Percentiles rank a stretch among this genome's conserved stretches.
phyloP scores from a whole-genome alignment of 2,888 invertebrate species.

The Cephus pygmeus region DNA sequence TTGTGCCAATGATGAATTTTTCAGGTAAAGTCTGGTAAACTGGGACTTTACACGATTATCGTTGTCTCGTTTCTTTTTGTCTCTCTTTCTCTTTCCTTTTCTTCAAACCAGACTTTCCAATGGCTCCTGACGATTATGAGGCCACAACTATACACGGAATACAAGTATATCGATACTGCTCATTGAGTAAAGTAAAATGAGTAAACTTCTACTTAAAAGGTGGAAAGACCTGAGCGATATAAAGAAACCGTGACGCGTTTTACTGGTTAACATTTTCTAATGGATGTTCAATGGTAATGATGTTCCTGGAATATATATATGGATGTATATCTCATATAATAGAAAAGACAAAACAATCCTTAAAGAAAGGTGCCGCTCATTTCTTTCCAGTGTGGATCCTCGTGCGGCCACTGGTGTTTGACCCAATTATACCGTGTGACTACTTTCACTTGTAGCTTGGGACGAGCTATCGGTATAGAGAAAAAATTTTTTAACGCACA shows the following conservation, averaged over 20 bases:
- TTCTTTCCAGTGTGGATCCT: background rate
- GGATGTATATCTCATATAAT: background rate
- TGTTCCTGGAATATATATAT: background rate
- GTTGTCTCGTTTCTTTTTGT: background rate
- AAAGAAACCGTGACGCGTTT: background rate
- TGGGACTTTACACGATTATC: too few relatives aligned
- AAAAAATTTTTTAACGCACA: background rate
- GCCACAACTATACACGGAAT: background rate
- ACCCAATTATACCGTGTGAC: slow-evolving; percentile 37
- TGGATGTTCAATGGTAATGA: background rate
- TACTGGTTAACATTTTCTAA: background rate
- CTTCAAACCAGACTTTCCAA: background rate
- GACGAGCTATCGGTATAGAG: slow-evolving; percentile 21
- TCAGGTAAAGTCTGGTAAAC: background rate
- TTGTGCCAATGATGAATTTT: background rate
- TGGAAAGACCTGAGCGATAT: background rate
- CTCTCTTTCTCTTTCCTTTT: background rate
- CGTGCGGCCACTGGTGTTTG: slow-evolving; percentile 32
- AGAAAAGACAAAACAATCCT: background rate
- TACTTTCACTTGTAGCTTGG: slow-evolving; percentile 54
- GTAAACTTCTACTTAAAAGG: background rate
- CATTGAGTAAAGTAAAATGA: background rate
- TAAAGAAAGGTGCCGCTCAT: background rate
- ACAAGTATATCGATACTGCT: background rate
- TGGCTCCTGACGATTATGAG: background rate